These are phyloP conservation scores for Altica lythri DNA, from an alignment of 2,888 invertebrate species.

Conservation along the genomic window DNA sequence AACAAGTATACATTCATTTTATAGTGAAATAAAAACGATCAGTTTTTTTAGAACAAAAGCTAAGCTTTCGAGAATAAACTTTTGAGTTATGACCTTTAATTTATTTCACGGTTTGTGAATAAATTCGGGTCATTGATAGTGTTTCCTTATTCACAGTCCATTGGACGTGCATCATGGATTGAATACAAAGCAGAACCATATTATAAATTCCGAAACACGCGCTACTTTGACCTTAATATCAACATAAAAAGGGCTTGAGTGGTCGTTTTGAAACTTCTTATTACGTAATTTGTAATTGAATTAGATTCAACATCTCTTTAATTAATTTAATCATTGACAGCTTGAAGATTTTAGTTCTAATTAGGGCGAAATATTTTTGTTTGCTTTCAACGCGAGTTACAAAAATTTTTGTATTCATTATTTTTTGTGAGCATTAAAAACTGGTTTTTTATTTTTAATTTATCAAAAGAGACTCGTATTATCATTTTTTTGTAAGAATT, in stretches of 20 bases:
- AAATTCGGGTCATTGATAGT: conserved; percentile 22
- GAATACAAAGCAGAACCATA: conserved; percentile 51
- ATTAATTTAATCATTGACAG: conserved; percentile 26
- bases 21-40: too few species aligned
- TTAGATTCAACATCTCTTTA: conserved; percentile 30
- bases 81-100: conserved; percentile 10
- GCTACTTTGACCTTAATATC: conserved; percentile 44
- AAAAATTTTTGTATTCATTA: too few species aligned
- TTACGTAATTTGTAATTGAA: conserved; percentile 33
- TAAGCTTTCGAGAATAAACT: not conserved
- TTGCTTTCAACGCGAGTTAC: too few species aligned
- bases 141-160: conserved; percentile 48
- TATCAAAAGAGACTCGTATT: too few species aligned
- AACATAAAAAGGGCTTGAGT: conserved; percentile 38
- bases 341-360: not conserved
- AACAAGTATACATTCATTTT: too few species aligned
- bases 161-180: conserved; percentile 46
- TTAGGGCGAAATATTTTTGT: not conserved
- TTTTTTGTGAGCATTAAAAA: too few species aligned
- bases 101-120: conserved; percentile 1
- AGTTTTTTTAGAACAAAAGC: too few species aligned
- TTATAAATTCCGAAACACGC: conserved; percentile 48
- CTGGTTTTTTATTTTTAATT: too few species aligned
- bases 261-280: conserved; percentile 27
- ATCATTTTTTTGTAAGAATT: too few species aligned